Evolutionary conservation across 2,888 invertebrate genomes (phyloP), one percentile per base, ranked within the genome.

Genomic region (Cryptus armator): DNA sequence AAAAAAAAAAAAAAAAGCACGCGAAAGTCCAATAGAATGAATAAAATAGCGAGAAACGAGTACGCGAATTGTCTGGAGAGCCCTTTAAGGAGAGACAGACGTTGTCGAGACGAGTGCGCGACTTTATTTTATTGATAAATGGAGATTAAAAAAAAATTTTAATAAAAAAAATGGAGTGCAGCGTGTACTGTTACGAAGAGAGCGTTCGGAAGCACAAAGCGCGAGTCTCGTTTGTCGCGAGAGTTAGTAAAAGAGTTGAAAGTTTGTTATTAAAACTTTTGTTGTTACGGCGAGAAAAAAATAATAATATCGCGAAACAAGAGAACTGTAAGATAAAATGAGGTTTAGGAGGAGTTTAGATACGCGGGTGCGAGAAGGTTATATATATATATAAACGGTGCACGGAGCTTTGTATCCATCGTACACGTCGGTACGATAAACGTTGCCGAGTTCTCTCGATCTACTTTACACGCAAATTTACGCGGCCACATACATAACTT

Each of bases 391-490:
- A 56, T 43, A 24, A 24, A 64, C 64, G n/a, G 7, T 24, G 43
- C 51, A 19, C 16, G 71, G 9, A 56, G 53, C 37, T 64, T 75
- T 72, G 29, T 74, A 46, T 29, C 19, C 19, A 44, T 43, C 37
- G 44, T 74, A 24, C 24, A 59, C 59, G 59, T 14, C 44, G 72
- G 29, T 46, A 67, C 53, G 76, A 78, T 62, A 70, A 78, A 56
- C 74, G 51, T 29, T 44, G 19, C 62, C n/a, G 48, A 67, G 46
- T 51, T 48, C 64, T 29, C 37, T 19, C 68, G 66, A 29, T 76
- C 75, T 80, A 37, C 66, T 80, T 84, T 67, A 62, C 24, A 76
- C 80, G 75, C 75, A 80, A 83, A 84, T 80, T 84, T 56, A 84
- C 79, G 76, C 71, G 48, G 48, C 71, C 66, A 44, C 56, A 71